Base-by-base conservation (phyloP, 2,888 invertebrate species). In the Cantharis nigra region DNA sequence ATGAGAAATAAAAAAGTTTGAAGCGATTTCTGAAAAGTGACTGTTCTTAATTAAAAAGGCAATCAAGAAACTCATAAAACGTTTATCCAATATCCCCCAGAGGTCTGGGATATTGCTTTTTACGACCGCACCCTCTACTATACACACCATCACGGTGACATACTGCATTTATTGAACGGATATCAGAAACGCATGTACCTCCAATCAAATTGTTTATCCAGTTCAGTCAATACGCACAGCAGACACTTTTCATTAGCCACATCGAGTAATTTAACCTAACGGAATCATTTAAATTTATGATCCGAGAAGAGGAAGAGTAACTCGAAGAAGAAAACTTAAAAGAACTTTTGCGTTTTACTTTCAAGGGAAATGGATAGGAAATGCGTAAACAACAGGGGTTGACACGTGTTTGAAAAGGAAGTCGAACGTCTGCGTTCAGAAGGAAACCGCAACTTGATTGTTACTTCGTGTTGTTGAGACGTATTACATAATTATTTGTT, bases 381-480 rank as follows among this genome's bases (percentile, higher is more conserved):
- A 78, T 75, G 72, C 72, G 78, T 74, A 80, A 78, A 76, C 79
- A 78, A 80, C 72, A n/a, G 75, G 79, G 78, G 77, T 74, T 78
- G 79, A 79, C 80, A 80, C 80, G 79, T 80, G 78, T 79, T 70
- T 77, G 73, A 78, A 71, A 75, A 79, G 79, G 79, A 79, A 80
- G 79, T 78, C 75, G 72, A 78, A 78, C 75, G 75, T 75, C 76
- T 78, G 76, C 78, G 23, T 64, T 65, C 65, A 75, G 75, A 69
- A 74, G 80, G 80, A 80, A 80, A 80, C 80, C 78, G 70, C 80
- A 75, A 76, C 80, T 80, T 79, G 13, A 49, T 49, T 49, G 13
- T n/a, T 49, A 49, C n/a, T 49, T 49, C 49, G 49, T n/a, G 49
- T 49, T 49, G n/a, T 49, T 49, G 49, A n/a, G n/a, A 49, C 13